These are phyloP conservation scores for Rhabditoides inermis DNA, from an alignment of 2,888 invertebrate species.

Conservation along the genomic window DNA sequence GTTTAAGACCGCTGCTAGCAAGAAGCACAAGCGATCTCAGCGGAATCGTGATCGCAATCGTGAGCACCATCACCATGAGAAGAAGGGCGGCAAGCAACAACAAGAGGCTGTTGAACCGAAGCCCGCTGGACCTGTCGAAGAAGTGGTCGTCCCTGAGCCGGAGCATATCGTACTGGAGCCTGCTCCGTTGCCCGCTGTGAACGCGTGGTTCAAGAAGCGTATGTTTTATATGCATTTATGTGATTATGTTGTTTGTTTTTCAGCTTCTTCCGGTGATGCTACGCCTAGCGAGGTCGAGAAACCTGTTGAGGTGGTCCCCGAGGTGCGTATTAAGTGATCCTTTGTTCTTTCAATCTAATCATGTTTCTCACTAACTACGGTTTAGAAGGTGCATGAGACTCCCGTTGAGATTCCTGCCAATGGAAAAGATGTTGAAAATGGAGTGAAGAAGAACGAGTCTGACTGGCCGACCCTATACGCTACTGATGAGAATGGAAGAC, in stretches of 20 bases:
- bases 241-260: neutral
- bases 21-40: no score
- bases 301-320: no score
- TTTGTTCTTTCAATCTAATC: no score
- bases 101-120: constrained; percentile 8
- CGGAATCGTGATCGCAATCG: constrained; percentile 2
- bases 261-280: neutral
- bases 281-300: no score
- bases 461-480: constrained; percentile 28
- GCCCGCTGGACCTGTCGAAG: neutral
- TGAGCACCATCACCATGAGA: constrained; percentile 3
- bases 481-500: constrained; percentile 9
- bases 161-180: constrained; percentile 29
- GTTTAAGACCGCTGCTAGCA: no score
- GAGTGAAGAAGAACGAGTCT: constrained; percentile 12
- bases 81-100: neutral
- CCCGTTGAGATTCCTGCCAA: no score
- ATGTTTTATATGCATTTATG: neutral
- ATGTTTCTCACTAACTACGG: neutral
- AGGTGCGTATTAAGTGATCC: no score
- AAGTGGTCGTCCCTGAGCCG: constrained; percentile 5
- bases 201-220: constrained; percentile 37
- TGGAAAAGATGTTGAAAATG: no score
- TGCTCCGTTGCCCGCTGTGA: constrained; percentile 33
- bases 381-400: neutral